These are phyloP conservation scores for Caenorhabditis macrosperma DNA, from an alignment of 2,888 invertebrate genomes.

Conservation along the genomic window DNA sequence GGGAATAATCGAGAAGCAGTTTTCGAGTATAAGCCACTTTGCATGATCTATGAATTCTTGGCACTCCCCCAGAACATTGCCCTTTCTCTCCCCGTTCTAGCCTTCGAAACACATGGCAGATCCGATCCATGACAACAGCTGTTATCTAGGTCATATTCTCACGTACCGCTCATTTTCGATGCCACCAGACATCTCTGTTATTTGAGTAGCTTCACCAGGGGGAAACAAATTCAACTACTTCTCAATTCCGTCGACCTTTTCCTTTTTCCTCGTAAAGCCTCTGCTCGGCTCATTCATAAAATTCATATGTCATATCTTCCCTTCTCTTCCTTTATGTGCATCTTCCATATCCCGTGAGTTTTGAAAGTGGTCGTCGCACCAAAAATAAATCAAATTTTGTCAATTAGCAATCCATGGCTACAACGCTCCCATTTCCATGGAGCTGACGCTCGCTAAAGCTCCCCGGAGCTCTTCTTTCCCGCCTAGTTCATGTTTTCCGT, in stretches of 20 bases:
- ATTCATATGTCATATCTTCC: not conserved
- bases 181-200: no score
- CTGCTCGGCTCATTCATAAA: no score
- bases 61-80: not conserved
- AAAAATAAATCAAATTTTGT: constrained; percentile 33
- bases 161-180: no score
- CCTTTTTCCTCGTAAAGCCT: no score
- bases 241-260: not conserved
- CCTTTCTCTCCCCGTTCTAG: no score
- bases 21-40: constrained; percentile 12
- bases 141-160: not conserved
- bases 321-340: not conserved
- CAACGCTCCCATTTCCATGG: constrained; percentile 26
- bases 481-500: not conserved
- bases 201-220: no score
- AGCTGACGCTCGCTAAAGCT: not conserved
- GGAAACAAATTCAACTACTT: not conserved
- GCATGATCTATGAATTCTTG: not conserved
- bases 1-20: constrained; percentile 41
- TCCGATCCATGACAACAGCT: no score
- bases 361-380: constrained; percentile 16
- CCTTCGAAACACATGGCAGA: no score
- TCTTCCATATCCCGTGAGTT: no score
- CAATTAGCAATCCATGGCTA: constrained; percentile 39
- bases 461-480: not conserved